These are phyloP conservation scores for Polyergus mexicanus DNA, from an alignment of 1,140 invertebrate genomes.

Conservation along the genomic window DNA sequence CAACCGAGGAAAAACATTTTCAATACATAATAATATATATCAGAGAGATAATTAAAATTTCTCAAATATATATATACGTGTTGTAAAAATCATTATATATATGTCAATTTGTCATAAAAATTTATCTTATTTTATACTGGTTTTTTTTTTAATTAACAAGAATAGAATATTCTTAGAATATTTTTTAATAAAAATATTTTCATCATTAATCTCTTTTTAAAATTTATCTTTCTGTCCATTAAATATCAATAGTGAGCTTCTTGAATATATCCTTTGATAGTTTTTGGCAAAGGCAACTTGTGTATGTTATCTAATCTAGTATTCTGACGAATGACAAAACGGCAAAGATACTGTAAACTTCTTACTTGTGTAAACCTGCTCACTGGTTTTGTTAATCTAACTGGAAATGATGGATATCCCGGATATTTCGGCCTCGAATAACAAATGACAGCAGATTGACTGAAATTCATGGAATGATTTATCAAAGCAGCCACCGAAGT, in stretches of 20 bases:
- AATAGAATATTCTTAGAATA: background rate
- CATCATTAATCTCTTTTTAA: background rate
- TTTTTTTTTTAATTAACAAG: conserved; percentile 11
- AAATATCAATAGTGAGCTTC: conserved; percentile 86
- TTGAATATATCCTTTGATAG: conserved; percentile 90
- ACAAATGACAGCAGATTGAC: conserved; percentile 91
- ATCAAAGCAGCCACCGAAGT: conserved; percentile 91
- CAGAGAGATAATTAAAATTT: background rate
- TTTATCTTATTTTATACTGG: background rate
- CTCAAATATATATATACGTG: background rate
- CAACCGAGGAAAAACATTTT: conserved; percentile 14
- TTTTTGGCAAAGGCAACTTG: conserved; percentile 90
- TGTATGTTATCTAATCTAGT: conserved; percentile 91
- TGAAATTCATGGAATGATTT: conserved; percentile 90
- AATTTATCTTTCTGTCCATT: background rate
- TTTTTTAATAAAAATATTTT: conserved; percentile 51
- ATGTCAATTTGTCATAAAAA: background rate
- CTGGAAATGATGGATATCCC: conserved; percentile 90
- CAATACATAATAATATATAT: background rate
- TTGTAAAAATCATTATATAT: background rate
- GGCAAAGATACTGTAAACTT: conserved; percentile 91
- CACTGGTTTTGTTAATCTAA: conserved; percentile 92
- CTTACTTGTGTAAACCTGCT: conserved; percentile 92
- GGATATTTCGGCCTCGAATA: conserved; percentile 90
- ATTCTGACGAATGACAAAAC: conserved; percentile 92